Base-by-base conservation (phyloP, 2,797 vertebrate species). In the Siniperca scherzeri region DNA sequence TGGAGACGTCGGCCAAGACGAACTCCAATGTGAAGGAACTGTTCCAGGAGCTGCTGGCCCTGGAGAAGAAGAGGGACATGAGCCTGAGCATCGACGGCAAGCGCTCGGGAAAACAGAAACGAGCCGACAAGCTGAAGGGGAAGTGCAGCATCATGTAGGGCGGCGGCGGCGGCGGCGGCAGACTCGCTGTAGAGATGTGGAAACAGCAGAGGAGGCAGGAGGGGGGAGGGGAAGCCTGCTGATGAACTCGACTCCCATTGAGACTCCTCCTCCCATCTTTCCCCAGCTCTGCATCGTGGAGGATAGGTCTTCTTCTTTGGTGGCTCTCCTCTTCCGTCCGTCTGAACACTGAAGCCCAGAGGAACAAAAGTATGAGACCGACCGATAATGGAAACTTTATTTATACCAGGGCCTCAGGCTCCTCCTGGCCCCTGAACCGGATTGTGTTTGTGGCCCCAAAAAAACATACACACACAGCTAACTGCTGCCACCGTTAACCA, bases 1-100 rank as follows among this genome's bases (percentile, higher is more conserved):
- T 98, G 97, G 98, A 99, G 93, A 99, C 98, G 3, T 99, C 98
- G 0, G 98, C 98, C 92, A 98, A 99, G 95, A 98, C 96, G 85
- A 98, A 99, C 96, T 95, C 97, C 96, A 99, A 99, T 10, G 98
- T 99, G 83, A 98, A 97, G 82, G 97, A 99, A 93, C 96, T 99
- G 80, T 99, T 99, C 95, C 98, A 98, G 94, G 97, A 99, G 96
- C 96, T 98, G 89, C 97, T 99, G 69, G 96, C 97, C 68, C 95
- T 98, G 88, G 98, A 99, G 96, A 98, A 98, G 89, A 96, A 96
- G 84, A 94, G 98, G 80, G 97, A 96, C 91, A 97, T 99, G 94
- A 98, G 97, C 89, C 97, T 99, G 80, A 97, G 95, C 96, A 97
- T 98, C 64, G 97, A 98, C 1, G 97, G 97, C 50, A 98, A 98